Evolutionary conservation across 2,888 invertebrate genomes (phyloP).

Genomic region (Meteorus cinctellus): DNA sequence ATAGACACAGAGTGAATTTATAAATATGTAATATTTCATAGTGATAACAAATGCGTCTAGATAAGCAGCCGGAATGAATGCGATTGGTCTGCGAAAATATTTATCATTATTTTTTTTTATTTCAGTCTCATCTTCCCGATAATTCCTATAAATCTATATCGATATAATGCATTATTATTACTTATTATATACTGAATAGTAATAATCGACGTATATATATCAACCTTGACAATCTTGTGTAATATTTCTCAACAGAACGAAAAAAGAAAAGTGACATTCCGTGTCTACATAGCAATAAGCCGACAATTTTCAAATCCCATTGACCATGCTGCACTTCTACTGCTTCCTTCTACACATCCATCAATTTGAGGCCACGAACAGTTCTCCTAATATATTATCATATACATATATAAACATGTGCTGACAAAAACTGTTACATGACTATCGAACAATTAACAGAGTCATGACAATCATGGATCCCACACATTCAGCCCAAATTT

Average conservation of each 20-base stretch:
- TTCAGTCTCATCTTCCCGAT: neutral
- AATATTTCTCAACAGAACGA: neutral
- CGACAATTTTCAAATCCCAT: conserved; percentile 52
- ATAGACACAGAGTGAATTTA: neutral
- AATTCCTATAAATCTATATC: neutral
- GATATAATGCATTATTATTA: neutral
- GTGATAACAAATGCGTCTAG: conserved; percentile 42
- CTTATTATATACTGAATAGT: neutral
- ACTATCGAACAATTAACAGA: neutral
- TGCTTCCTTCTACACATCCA: conserved; percentile 57
- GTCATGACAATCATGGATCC: too few relatives aligned
- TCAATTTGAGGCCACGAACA: conserved; percentile 36
- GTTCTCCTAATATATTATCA: conserved; percentile 15
- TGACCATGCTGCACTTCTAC: conserved; percentile 59
- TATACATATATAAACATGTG: neutral
- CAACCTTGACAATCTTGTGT: conserved; percentile 29
- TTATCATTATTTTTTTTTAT: neutral
- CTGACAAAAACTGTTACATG: neutral
- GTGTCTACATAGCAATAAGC: neutral
- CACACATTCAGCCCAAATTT: too few relatives aligned
- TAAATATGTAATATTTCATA: conserved; percentile 32
- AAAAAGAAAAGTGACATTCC: neutral
- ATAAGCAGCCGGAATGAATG: conserved; percentile 42
- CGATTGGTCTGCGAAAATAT: neutral
- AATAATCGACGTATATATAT: neutral